Evolutionary conservation across 2,113 vertebrate species (phyloP), one percentile per base, ranked within the genome.

Genomic region (Seriola quinqueradiata): DNA sequence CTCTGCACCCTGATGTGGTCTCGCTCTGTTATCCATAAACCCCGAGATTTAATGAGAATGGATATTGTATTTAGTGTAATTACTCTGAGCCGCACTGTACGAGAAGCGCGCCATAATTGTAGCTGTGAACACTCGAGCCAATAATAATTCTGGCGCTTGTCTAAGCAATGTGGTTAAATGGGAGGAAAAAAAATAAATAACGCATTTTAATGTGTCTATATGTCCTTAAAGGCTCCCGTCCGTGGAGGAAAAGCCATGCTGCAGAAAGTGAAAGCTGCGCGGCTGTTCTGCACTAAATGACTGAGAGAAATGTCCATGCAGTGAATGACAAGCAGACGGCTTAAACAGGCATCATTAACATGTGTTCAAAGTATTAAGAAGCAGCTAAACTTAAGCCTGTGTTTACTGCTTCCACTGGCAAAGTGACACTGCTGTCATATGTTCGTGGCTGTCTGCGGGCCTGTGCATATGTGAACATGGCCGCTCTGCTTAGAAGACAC

Each of bases 311-410:
- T 63, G 73, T 78, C 77, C 74, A 87, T 40, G 61, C 76, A 54
- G 72, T n/a, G 85, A 83, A 12, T 65, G 83, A 75, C 82, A 75
- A 50, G 79, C 82, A 70, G 68, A 3, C 55, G 65, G 61, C 52
- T 87, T 78, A 67, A 83, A 84, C 61, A 40, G 81, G 84, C 73
- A 2, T 32, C 79, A 65, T 60, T 69, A 74, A 84, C 87, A 88
- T 66, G 81, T 85, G 85, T 72, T 66, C 71, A 25, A 19, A 83
- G 85, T 59, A 61, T 89, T 89, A 81, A 61, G 75, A 73, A 28
- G 25, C 68, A 82, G 77, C 4, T 25, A 10, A 60, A 84, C 52
- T 60, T 63, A 68, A 88, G 70, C 73, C 78, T 16, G 77, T 38
- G 61, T 83, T 81, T 70, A 44, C 76, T 36, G 65, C 54, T n/a